Evolutionary conservation across 2,113 vertebrate species (phyloP), one percentile per base, ranked within the genome.

Genomic region (Phyllostomus hastatus): DNA sequence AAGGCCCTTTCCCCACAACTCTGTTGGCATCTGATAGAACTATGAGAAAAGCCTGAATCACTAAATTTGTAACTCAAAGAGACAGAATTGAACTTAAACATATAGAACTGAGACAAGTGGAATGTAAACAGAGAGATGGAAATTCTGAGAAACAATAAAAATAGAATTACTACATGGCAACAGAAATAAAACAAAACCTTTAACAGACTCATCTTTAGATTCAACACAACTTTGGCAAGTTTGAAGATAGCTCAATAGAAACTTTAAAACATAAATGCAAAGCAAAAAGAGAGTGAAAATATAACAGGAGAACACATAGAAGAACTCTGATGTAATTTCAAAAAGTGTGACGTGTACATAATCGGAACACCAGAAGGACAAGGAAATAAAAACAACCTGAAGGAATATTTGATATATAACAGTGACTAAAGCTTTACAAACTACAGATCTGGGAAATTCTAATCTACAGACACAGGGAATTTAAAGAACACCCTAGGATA

Each of bases 121-220:
- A 43, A 31, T 54, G 4, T 78, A 70, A 80, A 43, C 0, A 22
- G 43, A 85, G 4, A 52, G n/a, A 52, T 3, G 12, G 35, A 79
- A 86, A 86, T 70, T 72, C 28, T 35, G 61, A 91, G 54, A 61
- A 79, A 59, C 1, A 41, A 91, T 52, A 46, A 46, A 26, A 73
- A 43, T 31, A 28, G 16, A 48, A 90, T 38, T 43, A 69, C 57
- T 83, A 46, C 4, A 59, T 2, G 48, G 17, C 33, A 46, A n/a
- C 12, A 33, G 41, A 69, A 80, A 81, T 48, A 31, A 73, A 90
- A 3, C 1, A 31, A 73, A 90, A 3, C 1, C 11, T 67, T 57
- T 33, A 73, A 50, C 0, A 28, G 8, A 1, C 22, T 81, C 28
- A 67, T 28, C 31, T 33, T 90, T 59, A 87, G 81, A 73, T 14